Evolutionary conservation across 2,797 vertebrate genomes (phyloP), one percentile per base, ranked within the genome.

Genomic region (Oryzias dopingdopingensis): DNA sequence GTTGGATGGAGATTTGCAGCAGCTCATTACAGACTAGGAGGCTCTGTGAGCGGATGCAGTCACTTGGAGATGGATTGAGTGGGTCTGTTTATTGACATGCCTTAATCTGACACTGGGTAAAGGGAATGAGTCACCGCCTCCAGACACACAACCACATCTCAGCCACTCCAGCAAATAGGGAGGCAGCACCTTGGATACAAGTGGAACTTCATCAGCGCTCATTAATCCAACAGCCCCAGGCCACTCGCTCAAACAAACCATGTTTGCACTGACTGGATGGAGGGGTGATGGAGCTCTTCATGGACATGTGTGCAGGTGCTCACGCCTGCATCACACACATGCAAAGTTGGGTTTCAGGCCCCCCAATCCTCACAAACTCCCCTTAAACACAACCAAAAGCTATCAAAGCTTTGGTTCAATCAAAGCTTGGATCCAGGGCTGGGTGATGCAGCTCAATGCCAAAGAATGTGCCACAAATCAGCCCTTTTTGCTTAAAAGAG

Each of bases 31-130:
- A 90, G 87, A 87, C 87, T 77, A 82, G 79, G 73, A 81, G 85
- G 86, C 88, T 88, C 72, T 67, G 76, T 62, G 72, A 82, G 80
- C 72, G 72, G 86, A 88, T 87, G 87, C 84, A 86, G 83, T 86
- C 82, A 82, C 83, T 86, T 82, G 57, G 80, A 92, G 90, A 92
- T 90, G 88, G 89, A 93, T 91, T 89, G 91, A 91, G 87, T 88
- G 83, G 81, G 83, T 88, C 88, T 90, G 79, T 81, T 88, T 93
- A 93, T 92, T 92, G 91, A 92, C 92, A 86, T 89, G 84, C 86
- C 83, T 90, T 92, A 90, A 92, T 91, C 90, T 92, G 90, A 92
- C 90, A 88, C 87, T 87, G 77, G 79, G 80, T 85, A 86, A 86
- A 85, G 84, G 83, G 85, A 88, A 87, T 89, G 89, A 91, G 89